Base-by-base conservation (phyloP, 2,797 vertebrate species). In the Craterocephalus amniculus region DNA sequence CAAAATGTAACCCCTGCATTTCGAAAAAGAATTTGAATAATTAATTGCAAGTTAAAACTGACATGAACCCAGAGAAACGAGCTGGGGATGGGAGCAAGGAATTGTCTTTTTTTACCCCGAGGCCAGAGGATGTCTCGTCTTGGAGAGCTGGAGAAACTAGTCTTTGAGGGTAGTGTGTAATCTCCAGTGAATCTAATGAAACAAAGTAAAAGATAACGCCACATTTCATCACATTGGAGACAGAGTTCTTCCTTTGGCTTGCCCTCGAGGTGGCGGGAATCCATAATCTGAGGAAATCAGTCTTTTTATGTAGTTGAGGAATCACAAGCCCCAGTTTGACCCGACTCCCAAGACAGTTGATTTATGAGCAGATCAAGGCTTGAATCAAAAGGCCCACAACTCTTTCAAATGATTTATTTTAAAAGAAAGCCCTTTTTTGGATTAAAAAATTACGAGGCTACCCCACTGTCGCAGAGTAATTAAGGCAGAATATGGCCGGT, bases 161-260 rank as follows among this genome's bases (percentile, higher is more conserved):
- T 90, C 83, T 90, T 91, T 89, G 88, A 90, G 89, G 92, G 89
- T 88, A 80, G 90, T 88, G 86, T 88, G 89, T 91, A 92, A 93
- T 95, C 92, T 94, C 89, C 87, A 90, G 88, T 86, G 90, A 86
- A 92, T 94, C 91, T 93, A 93, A 94, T 93, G 91, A 93, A 93
- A 94, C 89, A 91, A 93, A 94, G 92, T 92, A 93, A 94, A 94
- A 93, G 91, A 93, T 94, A 93, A 92, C 81, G 87, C 91, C 91
- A 91, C 90, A 83, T 92, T 93, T 88, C 89, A 93, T 92, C 91
- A 92, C 83, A 68, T 89, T 78, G 85, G 71, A 86, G 88, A 80
- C 80, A 67, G 83, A 85, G 88, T 66, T 66, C 83, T 90, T 91
- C 88, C 88, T 91, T 76, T 67, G 83, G 89, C 74, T 81, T 82